Percentiles rank a stretch among this genome's conserved stretches.
Evolutionary conservation across 2,113 vertebrate species (phyloP).

Genomic region (Coracopsis vasa): DNA sequence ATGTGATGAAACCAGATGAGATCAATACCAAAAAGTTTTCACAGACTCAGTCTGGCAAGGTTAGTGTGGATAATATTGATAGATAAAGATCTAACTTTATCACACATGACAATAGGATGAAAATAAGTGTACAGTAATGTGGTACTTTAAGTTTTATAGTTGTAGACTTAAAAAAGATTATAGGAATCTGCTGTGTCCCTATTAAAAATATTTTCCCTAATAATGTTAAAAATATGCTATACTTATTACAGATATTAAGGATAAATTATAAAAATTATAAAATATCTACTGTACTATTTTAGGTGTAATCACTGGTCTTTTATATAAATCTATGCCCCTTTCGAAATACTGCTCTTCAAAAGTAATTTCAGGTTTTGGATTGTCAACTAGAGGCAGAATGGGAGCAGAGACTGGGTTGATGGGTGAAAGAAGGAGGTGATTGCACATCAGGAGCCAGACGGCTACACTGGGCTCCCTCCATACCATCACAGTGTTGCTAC

Average conservation of each 20-base stretch:
- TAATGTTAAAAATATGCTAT: neutral
- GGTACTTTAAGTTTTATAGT: neutral
- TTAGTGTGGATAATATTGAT: conserved; percentile 26
- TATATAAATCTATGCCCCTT: neutral
- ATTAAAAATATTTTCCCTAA: neutral
- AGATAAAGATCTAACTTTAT: neutral
- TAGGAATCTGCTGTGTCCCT: neutral
- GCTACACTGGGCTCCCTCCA: neutral
- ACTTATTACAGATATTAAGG: neutral
- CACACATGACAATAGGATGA: neutral
- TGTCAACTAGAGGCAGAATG: neutral
- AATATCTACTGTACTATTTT: neutral
- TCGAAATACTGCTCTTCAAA: neutral
- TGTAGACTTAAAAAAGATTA: neutral
- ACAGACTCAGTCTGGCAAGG: conserved; percentile 35
- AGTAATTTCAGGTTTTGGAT: neutral
- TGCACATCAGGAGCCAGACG: neutral
- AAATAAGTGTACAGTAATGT: neutral
- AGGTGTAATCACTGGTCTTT: accelerated
- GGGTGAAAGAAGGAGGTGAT: neutral
- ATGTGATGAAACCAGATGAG: conserved; percentile 46
- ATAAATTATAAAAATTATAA: neutral
- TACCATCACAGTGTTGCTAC: accelerated
- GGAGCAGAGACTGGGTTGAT: neutral
- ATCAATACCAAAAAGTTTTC: conserved; percentile 58